A percentile compares a stretch with the other conserved stretches of the same genome.
Evolutionary conservation across 2,888 invertebrate genomes (phyloP).

Genomic region (Cantharis nigra): DNA sequence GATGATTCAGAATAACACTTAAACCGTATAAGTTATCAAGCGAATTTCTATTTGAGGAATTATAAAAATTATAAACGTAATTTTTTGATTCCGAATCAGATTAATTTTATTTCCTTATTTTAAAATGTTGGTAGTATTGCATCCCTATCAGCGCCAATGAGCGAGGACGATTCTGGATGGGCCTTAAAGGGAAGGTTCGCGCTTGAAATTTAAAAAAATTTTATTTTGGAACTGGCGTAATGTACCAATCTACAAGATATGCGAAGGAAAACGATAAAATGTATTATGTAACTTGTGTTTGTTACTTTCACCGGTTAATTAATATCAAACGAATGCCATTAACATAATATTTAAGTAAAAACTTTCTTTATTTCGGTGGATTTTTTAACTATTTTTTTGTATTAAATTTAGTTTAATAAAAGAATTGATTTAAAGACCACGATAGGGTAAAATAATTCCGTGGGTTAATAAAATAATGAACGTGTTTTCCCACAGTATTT

Average conservation of each 20-base stretch:
- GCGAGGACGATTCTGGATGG: no score
- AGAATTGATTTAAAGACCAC: neutral
- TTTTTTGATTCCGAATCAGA: no score
- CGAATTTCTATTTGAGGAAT: no score
- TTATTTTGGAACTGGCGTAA: neutral
- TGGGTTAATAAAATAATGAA: neutral
- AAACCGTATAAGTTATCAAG: no score
- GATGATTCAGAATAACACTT: neutral
- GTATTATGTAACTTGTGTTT: neutral
- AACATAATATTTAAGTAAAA: neutral
- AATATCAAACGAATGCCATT: neutral
- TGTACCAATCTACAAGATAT: neutral
- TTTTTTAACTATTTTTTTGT: neutral
- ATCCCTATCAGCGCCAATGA: no score
- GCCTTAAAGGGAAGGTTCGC: neutral
- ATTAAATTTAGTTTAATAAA: neutral
- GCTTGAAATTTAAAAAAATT: neutral
- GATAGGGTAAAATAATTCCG: neutral
- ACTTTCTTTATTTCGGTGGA: neutral
- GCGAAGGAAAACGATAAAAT: neutral
- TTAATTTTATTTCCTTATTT: no score
- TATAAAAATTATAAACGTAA: no score
- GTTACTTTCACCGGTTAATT: neutral
- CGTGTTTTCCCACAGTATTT: conserved; percentile 22
- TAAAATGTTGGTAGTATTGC: no score